phyloP scores from a whole-genome alignment of 2,113 vertebrate species.

The Gadus macrocephalus region DNA sequence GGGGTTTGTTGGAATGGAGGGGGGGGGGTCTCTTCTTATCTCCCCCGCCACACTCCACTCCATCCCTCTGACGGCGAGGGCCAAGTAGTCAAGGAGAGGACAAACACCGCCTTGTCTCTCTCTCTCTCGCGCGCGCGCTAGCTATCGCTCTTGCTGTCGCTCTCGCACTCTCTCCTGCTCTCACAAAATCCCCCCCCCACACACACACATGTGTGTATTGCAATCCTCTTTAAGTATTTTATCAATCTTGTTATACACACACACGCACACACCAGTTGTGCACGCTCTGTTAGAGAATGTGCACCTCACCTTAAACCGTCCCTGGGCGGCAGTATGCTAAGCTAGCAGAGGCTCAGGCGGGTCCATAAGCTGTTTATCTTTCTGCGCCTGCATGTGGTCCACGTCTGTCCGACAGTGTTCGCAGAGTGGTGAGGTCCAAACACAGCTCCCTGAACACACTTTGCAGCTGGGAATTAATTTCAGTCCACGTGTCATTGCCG shows the following conservation, averaged over 20 bases:
- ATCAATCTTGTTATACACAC: neutral
- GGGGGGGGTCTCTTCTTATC: conserved; percentile 33
- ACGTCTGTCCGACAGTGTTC: neutral
- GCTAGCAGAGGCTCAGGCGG: too few relatives aligned
- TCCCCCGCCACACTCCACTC: conserved; percentile 30
- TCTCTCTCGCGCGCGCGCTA: conserved; percentile 16
- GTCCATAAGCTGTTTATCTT: neutral
- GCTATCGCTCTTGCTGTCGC: neutral
- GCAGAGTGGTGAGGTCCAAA: too few relatives aligned
- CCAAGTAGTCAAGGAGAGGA: conserved; percentile 16
- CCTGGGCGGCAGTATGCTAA: neutral
- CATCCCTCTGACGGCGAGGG: conserved; percentile 20
- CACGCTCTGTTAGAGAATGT: neutral
- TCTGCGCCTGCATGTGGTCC: neutral
- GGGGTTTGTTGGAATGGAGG: conserved; percentile 13
- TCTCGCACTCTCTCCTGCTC: neutral
- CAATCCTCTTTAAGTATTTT: neutral
- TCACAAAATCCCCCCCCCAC: neutral
- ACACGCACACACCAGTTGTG: too few relatives aligned
- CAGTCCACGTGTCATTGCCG: too few relatives aligned
- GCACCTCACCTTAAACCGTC: neutral
- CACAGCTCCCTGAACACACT: too few relatives aligned
- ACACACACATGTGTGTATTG: neutral
- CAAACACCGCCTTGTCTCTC: conserved; percentile 27
- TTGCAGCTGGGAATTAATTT: too few relatives aligned